Evolutionary conservation across 2,888 invertebrate genomes (phyloP), one percentile per base, ranked within the genome.

Genomic region (Stratiomys singularior): DNA sequence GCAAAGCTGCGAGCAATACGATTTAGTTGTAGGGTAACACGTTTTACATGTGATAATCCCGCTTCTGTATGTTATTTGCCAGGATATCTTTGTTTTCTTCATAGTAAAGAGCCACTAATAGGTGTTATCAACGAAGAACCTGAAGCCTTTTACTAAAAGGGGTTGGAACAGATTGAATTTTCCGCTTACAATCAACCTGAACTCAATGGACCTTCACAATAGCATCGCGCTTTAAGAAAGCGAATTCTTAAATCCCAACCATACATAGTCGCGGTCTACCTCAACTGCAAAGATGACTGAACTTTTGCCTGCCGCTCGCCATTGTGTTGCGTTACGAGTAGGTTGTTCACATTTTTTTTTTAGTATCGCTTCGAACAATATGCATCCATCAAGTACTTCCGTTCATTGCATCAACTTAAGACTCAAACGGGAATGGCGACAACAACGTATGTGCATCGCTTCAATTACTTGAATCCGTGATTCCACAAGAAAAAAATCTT

Each of bases 311-410:
- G 69, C 69, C 47, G 46, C 46, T 27, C 69, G 25, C 27, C 46
- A 47, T 69, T 69, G 69, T 47, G 25, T 25, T 21, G 25, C 23
- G 25, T n/a, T 46, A 47, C 69, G 27, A 69, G 69, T n/a, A 47
- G 69, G 46, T 47, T 30, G 30, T 69, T 47, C 69, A 69, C 11
- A 69, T 69, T 47, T 69, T 56, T n/a, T 67, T 67, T 69, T 37
- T 27, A 69, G 46, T 69, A 69, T 69, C 69, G 69, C 69, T 69
- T 74, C 74, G 74, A 74, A 74, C 74, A 74, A 74, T 74, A 60
- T 37, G 21, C 74, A 74, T 58, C 74, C 74, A 74, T 74, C 58
- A 74, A 74, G 74, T 74, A 74, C 74, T 74, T 74, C 74, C 74
- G 74, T 74, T 74, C 58, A 37, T 74, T 74, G 74, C 74, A 74